Conservation (phyloP, 2,113 vertebrate genomes). For the Panthera leo region DNA sequence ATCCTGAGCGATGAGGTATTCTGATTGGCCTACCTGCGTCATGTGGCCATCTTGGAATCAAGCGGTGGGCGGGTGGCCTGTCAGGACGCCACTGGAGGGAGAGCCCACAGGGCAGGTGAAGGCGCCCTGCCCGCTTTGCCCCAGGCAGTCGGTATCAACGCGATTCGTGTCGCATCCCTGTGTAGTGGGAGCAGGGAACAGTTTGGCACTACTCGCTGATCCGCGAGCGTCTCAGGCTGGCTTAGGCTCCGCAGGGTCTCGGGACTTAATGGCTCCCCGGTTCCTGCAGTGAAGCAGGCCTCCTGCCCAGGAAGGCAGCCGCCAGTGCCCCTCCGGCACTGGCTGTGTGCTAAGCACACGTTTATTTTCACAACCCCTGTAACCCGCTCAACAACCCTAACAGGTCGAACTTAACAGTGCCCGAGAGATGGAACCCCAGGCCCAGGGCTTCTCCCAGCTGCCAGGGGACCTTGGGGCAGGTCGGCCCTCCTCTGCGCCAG, state of each 20-base stretch:
- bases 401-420: background rate
- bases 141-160: fast-evolving
- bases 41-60: background rate
- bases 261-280: too few relatives aligned
- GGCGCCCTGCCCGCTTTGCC: fast-evolving
- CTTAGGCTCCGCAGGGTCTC: background rate
- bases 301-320: background rate
- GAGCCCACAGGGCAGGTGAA: background rate
- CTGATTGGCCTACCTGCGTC: background rate
- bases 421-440: background rate
- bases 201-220: background rate
- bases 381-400: background rate
- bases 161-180: fast-evolving
- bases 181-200: background rate
- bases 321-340: fast-evolving
- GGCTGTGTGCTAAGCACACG: too few relatives aligned
- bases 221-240: background rate
- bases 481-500: background rate
- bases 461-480: background rate
- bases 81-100: too few relatives aligned
- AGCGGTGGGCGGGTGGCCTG: background rate
- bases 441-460: background rate
- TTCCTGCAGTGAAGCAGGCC: background rate
- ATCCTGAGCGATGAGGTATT: background rate
- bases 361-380: background rate